Base-by-base conservation (phyloP, 2,888 invertebrate genomes). In the Melinopterus prodromus region DNA sequence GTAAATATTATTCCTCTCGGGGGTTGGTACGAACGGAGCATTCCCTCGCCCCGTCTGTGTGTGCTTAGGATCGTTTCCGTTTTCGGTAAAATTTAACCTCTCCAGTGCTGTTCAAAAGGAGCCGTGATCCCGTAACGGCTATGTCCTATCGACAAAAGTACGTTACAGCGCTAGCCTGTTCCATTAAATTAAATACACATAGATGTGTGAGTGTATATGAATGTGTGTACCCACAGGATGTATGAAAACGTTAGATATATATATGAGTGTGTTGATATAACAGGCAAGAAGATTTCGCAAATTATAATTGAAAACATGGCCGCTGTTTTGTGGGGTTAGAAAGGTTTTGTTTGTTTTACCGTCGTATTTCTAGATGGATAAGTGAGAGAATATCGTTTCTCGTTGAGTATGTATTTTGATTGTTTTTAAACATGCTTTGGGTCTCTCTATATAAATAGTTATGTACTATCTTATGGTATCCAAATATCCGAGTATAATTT, bases 51-150 rank as follows among this genome's bases (percentile, higher is more conserved):
- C 53, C 9, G 53, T 53, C 53, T 53, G 53, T 53, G 53, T 53
- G 53, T 53, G 53, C 53, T 53, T 53, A 53, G 53, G 53, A 53
- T 53, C 53, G 53, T 53, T 53, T 53, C 53, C 53, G 53, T 53
- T 53, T 53, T 53, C 9, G 53, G 53, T 53, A 53, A 53, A 53
- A 53, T 53, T 53, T 53, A 53, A 53, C 53, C 53, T 53, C 53
- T 53, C 12, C 53, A 3, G 9, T 53, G 12, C 53, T 7, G 12
- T 12, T 53, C 53, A 53, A 53, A 53, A 53, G 53, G 9, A 53
- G 12, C 53, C 1, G 9, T 4, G 53, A 53, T 53, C 7, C 53
- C 5, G 12, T 53, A 2, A 26, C 26, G 26, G 53, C 2, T 2
- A 53, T 26, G 53, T 12, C 53, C 53, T 12, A 53, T 53, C 53